Percentiles rank a stretch among this genome's conserved stretches.
Evolutionary conservation across 2,888 invertebrate species (phyloP).

Genomic region (Xylota sylvarum): DNA sequence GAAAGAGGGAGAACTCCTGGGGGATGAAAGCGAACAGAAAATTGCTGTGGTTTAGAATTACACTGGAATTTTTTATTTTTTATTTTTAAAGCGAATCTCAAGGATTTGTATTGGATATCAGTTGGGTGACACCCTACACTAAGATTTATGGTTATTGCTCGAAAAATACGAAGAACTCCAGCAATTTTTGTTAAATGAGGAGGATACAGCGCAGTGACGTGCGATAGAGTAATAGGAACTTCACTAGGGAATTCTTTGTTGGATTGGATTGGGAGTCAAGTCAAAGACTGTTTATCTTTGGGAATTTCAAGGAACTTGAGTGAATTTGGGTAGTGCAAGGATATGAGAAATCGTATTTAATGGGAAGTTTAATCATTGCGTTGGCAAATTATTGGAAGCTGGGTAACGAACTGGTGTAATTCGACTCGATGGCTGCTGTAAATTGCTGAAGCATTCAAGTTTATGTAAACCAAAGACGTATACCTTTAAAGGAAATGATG

Average conservation of each 20-base stretch:
- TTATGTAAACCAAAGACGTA: too few species aligned
- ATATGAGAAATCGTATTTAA: too few species aligned
- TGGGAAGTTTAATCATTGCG: too few species aligned
- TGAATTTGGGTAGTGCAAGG: too few species aligned
- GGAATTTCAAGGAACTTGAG: background rate
- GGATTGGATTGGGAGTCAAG: background rate
- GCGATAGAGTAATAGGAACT: background rate
- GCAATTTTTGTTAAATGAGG: conserved; percentile 37
- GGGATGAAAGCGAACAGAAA: conserved; percentile 59
- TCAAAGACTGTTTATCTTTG: background rate
- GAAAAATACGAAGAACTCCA: conserved; percentile 39
- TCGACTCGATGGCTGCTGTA: too few species aligned
- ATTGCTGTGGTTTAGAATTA: conserved; percentile 55
- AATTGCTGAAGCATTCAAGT: too few species aligned
- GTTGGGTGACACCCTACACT: conserved; percentile 44
- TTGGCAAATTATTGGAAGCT: too few species aligned
- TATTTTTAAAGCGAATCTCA: background rate
- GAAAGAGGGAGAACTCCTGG: conserved; percentile 14
- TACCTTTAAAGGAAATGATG: too few species aligned
- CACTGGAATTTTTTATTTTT: background rate
- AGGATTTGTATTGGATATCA: conserved; percentile 58
- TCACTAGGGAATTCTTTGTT: background rate
- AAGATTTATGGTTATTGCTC: conserved; percentile 61
- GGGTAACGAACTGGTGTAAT: too few species aligned
- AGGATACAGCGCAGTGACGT: conserved; percentile 32